phyloP scores from a whole-genome alignment of 2,797 vertebrate species.

The Anolis apletophallus region DNA sequence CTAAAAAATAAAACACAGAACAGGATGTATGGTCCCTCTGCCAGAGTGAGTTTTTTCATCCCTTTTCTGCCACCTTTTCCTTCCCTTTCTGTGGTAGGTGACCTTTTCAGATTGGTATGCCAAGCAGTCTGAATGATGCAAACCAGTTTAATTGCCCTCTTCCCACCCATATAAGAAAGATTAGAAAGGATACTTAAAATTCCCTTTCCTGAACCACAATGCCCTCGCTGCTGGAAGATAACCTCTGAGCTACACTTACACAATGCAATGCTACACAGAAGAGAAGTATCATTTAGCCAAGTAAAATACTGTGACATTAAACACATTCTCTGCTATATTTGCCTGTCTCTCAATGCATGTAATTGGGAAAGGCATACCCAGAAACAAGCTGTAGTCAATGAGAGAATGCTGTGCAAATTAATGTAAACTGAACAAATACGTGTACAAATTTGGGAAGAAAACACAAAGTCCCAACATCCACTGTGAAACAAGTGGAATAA shows the following conservation, averaged over 20 bases:
- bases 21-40: neutral
- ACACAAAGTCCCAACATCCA: no score
- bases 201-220: neutral
- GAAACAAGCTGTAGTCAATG: no score
- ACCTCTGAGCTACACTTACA: neutral
- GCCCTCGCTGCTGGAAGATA: neutral
- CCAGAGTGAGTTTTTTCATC: slow-evolving; percentile 4
- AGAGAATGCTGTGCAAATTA: no score
- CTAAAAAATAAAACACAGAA: slow-evolving; percentile 9
- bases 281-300: slow-evolving; percentile 26
- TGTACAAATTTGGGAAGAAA: no score
- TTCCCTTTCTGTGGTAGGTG: slow-evolving; percentile 13
- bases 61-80: neutral
- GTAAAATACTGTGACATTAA: slow-evolving; percentile 20
- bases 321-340: slow-evolving; percentile 23
- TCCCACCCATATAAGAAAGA: neutral
- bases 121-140: neutral
- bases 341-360: slow-evolving; percentile 3
- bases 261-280: slow-evolving; percentile 1
- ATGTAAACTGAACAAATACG: no score
- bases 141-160: neutral
- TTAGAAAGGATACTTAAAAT: neutral
- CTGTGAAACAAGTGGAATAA: no score
- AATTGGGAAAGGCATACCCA: no score
- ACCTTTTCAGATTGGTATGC: neutral